Evolutionary conservation across 1,140 invertebrate genomes (phyloP).

Genomic region (Caenorhabditis tropicalis): DNA sequence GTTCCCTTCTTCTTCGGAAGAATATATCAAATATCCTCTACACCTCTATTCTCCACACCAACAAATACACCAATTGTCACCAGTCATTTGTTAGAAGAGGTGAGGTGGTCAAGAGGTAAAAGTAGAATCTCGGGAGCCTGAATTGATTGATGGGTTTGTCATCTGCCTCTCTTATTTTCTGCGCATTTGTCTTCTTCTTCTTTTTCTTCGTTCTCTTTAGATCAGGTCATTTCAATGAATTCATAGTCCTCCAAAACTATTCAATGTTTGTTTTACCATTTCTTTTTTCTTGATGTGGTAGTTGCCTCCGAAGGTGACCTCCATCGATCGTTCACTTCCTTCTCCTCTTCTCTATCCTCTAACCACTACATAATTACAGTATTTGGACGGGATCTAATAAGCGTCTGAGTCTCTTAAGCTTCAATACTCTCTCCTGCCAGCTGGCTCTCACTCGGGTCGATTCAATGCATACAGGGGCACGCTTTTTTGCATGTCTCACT

Average conservation of each 20-base stretch:
- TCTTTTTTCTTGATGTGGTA: constrained; percentile 18
- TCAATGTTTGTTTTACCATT: constrained; percentile 44
- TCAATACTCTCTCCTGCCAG: constrained; percentile 10
- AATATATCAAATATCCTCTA: constrained; percentile 6
- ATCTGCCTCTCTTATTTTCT: neutral
- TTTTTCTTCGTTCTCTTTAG: neutral
- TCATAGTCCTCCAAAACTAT: constrained; percentile 31
- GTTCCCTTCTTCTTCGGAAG: neutral
- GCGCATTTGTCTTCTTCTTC: constrained; percentile 32
- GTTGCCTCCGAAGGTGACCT: constrained; percentile 12
- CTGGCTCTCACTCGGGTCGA: neutral
- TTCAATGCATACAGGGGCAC: neutral
- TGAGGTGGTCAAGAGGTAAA: constrained; percentile 36
- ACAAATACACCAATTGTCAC: constrained; percentile 29
- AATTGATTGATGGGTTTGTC: constrained; percentile 39
- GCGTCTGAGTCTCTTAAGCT: constrained; percentile 20
- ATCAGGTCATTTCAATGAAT: constrained; percentile 25
- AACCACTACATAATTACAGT: constrained; percentile 39
- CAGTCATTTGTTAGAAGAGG: constrained; percentile 40
- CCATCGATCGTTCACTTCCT: constrained; percentile 8
- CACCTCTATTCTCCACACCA: neutral
- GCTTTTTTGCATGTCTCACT: constrained; percentile 37
- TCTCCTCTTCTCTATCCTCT: neutral
- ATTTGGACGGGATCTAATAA: constrained; percentile 43
- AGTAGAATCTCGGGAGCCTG: neutral